Evolutionary conservation across 2,888 invertebrate genomes (phyloP), one percentile per base, ranked within the genome.

Genomic region (Lithophane socia): DNA sequence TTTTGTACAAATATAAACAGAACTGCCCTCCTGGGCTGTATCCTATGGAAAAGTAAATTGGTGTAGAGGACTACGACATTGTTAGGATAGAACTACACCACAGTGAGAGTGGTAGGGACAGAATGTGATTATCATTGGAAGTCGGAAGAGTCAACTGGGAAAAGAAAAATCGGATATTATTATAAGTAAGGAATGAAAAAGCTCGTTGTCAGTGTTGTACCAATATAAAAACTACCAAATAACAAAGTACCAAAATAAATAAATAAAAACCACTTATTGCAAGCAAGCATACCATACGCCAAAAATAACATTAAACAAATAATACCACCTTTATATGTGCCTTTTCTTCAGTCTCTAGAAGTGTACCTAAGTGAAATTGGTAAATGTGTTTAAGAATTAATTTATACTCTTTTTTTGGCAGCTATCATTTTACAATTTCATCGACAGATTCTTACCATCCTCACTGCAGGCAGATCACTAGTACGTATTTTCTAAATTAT

Each of bases 1-100:
- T 86, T 86, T 86, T 75, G 75, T 73, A 72, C 80, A 80, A 86
- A 85, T 73, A 86, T 85, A 86, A 86, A 83, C 73, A 75, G 52
- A 56, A 78, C 80, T 83, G 75, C 63, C 75, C 85, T 75, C 72
- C 49, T 49, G 73, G 70, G 84, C 49, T 70, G 44, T 71, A 61
- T 80, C 44, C 68, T 66, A 64, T 75, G 72, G 70, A 80, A 76
- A 83, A 74, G 71, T 65, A 78, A 85, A 86, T 86, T 83, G 85
- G 82, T 52, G n/a, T 56, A 52, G 47, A 68, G 44, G 70, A 64
- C 63, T 60, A 66, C 49, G 68, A 74, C 52, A 24, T 67, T 74
- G 58, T 83, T 18, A 70, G 37, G 65, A 66, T 69, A 42, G 16
- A 47, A 73, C 29, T 71, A 77, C 56, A 73, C 70, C 66, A 61